Evolutionary conservation across 2,888 invertebrate genomes (phyloP), one percentile per base, ranked within the genome.

Genomic region (Lutraria lutraria): DNA sequence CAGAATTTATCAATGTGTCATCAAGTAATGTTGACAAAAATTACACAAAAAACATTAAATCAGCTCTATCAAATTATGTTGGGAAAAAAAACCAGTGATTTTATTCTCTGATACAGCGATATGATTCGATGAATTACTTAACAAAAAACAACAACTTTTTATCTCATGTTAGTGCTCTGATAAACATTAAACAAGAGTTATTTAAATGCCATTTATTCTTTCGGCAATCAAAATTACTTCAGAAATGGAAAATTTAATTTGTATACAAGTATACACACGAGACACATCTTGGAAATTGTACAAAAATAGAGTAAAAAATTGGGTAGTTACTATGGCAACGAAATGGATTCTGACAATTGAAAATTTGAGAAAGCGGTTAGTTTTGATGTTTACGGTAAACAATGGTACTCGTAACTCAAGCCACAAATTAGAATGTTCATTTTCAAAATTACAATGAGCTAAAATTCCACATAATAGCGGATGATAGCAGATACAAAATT

Each of bases 371-470:
- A 72, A 29, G 72, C 2, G 72, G 43, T 31, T 34, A 31, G 29
- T 15, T 76, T 76, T 16, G 63, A 19, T 76, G 53, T 19, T 79
- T 19, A 63, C 31, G 29, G 72, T 16, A 72, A 0, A 13, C 0
- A n/a, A 12, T 72, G 29, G 29, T 52, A 43, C 15, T 43, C 21
- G 31, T 80, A 29, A 72, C 29, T 72, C 72, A 72, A 72, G 31
- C 29, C 72, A 72, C 31, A 72, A 72, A 72, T 72, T 72, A 72
- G 72, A 72, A 72, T 72, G 72, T 72, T 72, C 72, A 72, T n/a
- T 31, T 72, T 15, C 6, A 72, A 72, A 29, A 31, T 10, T 8
- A 12, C 29, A 72, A 72, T 72, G 72, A 72, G 29, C 3, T n/a
- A 72, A 72, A 72, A 72, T 29, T 25, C 12, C 63, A 63, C 21